Base-by-base conservation (phyloP, 2,888 invertebrate species). In the Ophion costatus region DNA sequence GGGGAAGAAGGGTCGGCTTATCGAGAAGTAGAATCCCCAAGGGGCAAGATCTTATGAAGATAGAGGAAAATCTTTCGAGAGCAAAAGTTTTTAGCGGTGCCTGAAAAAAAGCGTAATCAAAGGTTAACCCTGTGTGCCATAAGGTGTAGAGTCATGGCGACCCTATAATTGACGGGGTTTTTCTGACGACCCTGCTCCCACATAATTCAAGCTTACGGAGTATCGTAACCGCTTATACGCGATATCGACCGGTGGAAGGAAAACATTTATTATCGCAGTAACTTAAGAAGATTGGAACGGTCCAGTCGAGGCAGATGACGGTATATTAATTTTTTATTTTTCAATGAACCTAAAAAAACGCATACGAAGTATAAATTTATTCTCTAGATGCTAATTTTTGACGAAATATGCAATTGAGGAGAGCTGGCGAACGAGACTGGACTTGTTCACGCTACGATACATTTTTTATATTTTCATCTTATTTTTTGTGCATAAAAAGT, bases 61-160 rank as follows among this genome's bases (percentile, higher is more conserved):
- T 71, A 57, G 11, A 71, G 71, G 29, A 71, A 57, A 57, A 56
- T 71, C 56, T 71, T 71, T 14, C 9, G 29, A 14, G 29, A 24
- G 69, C 14, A 38, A 42, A 29, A 17, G 56, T 33, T 4, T 56
- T 20, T 56, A 71, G 56, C 10, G 57, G 11, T 56, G 56, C 11
- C 71, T 11, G 24, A 71, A 57, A 71, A 57, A 71, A 57, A 2
- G 33, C 20, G 56, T 71, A 14, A 71, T 57, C 71, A 51, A 71
- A 57, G 24, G n/a, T 17, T 57, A 29, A 71, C 57, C 56, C 70
- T n/a, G 29, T 20, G 20, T 20, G 22, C 57, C 71, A 71, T 71
- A 56, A 71, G 57, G 56, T 69, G 22, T 45, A 45, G 20, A 69
- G 45, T 45, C 14, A 69, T 45, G 45, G 42, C 45, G 45, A 45